Percentiles rank a stretch among this genome's conserved stretches.
Evolutionary conservation across 2,888 invertebrate species (phyloP).

Genomic region (Nomada goodeniana): DNA sequence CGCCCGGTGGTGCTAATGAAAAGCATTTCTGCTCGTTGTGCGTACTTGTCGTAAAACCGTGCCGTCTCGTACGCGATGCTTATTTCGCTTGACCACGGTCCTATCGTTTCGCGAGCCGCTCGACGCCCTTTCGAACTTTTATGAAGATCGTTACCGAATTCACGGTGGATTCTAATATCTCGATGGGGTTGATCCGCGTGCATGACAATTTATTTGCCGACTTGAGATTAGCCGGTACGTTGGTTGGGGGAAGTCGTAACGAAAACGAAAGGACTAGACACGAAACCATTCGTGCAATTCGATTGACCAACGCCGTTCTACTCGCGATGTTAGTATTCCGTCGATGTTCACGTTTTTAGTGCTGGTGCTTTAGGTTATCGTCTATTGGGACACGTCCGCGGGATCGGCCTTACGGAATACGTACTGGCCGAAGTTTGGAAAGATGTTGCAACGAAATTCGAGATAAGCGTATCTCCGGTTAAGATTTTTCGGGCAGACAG

Average conservation of each 20-base stretch:
- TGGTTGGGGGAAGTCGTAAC: neutral
- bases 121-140: neutral
- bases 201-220: neutral
- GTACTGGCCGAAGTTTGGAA: neutral
- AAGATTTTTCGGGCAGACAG: neutral
- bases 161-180: neutral
- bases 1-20: slow-evolving; percentile 67
- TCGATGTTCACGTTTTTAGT: neutral
- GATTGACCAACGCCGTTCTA: slow-evolving; percentile 6
- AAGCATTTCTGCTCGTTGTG: slow-evolving; percentile 60
- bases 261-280: neutral
- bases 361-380: slow-evolving; percentile 8
- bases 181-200: too few relatives aligned
- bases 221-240: neutral
- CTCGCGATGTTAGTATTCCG: neutral
- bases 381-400: neutral
- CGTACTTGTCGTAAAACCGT: slow-evolving; percentile 33
- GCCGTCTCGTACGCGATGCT: slow-evolving; percentile 12
- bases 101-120: neutral
- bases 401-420: neutral
- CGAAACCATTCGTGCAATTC: slow-evolving; percentile 3
- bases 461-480: slow-evolving; percentile 14
- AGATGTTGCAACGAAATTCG: neutral
- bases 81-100: slow-evolving; percentile 8
- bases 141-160: neutral